These are phyloP conservation scores for Sarcophaga caerulescens DNA, from an alignment of 2,888 invertebrate genomes.

Conservation along the genomic window DNA sequence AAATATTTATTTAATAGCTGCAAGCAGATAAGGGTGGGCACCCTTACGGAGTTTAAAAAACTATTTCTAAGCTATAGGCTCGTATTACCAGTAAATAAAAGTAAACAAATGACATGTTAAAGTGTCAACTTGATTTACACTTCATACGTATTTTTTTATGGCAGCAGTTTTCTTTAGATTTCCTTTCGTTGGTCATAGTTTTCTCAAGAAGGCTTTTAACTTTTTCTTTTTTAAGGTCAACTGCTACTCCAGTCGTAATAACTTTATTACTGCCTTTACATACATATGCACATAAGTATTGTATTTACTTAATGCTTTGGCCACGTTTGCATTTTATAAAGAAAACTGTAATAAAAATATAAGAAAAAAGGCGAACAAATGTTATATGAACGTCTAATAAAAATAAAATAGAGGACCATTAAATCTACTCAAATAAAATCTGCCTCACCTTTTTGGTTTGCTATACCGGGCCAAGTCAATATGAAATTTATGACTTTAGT, in stretches of 20 bases:
- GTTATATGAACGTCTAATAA: not conserved
- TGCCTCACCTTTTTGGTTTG: not conserved
- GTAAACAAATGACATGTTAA: not conserved
- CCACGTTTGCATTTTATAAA: not conserved
- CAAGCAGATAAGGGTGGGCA: not conserved
- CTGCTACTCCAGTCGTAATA: not conserved
- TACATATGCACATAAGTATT: too few relatives aligned
- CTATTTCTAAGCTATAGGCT: too few relatives aligned
- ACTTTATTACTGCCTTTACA: too few relatives aligned
- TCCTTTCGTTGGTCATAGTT: not conserved
- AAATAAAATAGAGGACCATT: constrained; percentile 21
- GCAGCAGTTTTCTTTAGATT: too few relatives aligned
- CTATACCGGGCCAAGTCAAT: constrained; percentile 14
- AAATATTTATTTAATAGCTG: not conserved
- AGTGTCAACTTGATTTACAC: constrained; percentile 25
- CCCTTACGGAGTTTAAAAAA: too few relatives aligned
- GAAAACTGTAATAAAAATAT: not conserved
- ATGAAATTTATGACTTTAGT: constrained; percentile 34
- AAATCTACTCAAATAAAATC: constrained; percentile 24
- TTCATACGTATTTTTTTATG: too few relatives aligned
- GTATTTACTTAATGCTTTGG: not conserved
- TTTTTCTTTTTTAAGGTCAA: not conserved
- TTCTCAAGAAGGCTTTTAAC: not conserved
- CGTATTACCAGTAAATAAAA: too few relatives aligned
- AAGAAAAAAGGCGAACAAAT: not conserved